Conservation (phyloP, 1,140 invertebrate species). For the Habropoda laboriosa region DNA sequence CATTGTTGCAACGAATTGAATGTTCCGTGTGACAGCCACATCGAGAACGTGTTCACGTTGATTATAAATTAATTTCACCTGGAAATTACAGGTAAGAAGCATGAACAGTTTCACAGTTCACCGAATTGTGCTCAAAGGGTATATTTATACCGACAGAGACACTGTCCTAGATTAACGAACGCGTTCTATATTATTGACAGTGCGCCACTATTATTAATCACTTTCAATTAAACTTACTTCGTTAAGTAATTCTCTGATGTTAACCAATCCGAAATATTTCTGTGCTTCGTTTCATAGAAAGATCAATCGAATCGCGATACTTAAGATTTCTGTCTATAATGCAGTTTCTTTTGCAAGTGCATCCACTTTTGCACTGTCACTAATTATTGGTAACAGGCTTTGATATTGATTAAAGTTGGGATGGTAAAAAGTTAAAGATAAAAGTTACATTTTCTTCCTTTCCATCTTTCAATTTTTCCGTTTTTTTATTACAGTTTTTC, state of each 20-base stretch:
- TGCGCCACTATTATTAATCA: constrained; percentile 28
- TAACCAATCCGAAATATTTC: neutral
- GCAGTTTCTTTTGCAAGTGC: too few relatives aligned
- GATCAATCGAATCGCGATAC: too few relatives aligned
- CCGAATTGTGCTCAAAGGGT: constrained; percentile 41
- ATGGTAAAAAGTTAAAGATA: too few relatives aligned
- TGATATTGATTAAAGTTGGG: too few relatives aligned
- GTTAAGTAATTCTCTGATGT: neutral
- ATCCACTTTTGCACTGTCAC: too few relatives aligned
- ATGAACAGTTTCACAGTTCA: constrained; percentile 24
- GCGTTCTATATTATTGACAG: constrained; percentile 10
- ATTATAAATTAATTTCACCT: constrained; percentile 13
- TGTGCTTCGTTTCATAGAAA: too few relatives aligned
- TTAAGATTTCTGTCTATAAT: too few relatives aligned
- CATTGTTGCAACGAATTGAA: neutral
- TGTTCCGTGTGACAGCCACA: neutral
- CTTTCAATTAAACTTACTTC: constrained; percentile 14
- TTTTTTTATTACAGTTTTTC: too few relatives aligned
- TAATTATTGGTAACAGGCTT: too few relatives aligned
- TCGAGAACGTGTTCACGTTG: neutral
- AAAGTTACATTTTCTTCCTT: too few relatives aligned
- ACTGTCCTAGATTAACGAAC: constrained; percentile 25
- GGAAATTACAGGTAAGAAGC: neutral
- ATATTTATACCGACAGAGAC: constrained; percentile 35
- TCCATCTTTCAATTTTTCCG: too few relatives aligned